Percentiles rank a stretch among this genome's conserved stretches.
phyloP scores from a whole-genome alignment of 2,113 vertebrate genomes.

The Dolichotis patagonum region DNA sequence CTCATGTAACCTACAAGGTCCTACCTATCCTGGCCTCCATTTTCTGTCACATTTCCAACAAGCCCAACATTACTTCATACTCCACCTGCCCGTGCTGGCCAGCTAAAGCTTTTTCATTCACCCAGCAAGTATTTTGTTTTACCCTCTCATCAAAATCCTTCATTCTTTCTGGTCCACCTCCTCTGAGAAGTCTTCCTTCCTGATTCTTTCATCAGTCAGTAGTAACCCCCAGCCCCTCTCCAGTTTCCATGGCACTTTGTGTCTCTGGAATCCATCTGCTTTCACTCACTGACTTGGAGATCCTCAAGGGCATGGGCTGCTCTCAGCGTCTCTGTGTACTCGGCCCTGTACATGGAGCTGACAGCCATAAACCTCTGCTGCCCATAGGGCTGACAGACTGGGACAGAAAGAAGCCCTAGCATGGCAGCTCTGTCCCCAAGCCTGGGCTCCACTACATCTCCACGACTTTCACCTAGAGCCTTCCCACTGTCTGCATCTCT shows the following conservation, averaged over 20 bases:
- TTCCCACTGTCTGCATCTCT: not conserved
- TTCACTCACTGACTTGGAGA: not conserved
- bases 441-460: not conserved
- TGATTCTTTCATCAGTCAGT: not conserved
- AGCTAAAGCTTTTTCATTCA: not conserved
- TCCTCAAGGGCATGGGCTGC: slow-evolving; percentile 47
- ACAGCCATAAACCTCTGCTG: not conserved
- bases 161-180: slow-evolving; percentile 19
- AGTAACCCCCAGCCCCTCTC: not conserved
- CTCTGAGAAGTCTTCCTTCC: slow-evolving; percentile 65
- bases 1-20: not conserved
- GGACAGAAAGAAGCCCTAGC: not conserved
- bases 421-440: not conserved
- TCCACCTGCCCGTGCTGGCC: not conserved
- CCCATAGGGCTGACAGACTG: not conserved
- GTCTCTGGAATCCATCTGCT: slow-evolving; percentile 64
- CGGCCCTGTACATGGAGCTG: not conserved
- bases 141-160: not conserved
- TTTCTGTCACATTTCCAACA: not conserved
- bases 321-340: not conserved
- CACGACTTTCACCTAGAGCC: not conserved
- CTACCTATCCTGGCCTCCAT: not conserved
- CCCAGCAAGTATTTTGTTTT: not conserved
- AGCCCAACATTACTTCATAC: not conserved
- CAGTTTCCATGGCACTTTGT: slow-evolving; percentile 69